A percentile compares a stretch with the other conserved stretches of the same genome.
Evolutionary conservation across 1,140 invertebrate genomes (phyloP).

Genomic region (Lordiphosa clarofinis): DNA sequence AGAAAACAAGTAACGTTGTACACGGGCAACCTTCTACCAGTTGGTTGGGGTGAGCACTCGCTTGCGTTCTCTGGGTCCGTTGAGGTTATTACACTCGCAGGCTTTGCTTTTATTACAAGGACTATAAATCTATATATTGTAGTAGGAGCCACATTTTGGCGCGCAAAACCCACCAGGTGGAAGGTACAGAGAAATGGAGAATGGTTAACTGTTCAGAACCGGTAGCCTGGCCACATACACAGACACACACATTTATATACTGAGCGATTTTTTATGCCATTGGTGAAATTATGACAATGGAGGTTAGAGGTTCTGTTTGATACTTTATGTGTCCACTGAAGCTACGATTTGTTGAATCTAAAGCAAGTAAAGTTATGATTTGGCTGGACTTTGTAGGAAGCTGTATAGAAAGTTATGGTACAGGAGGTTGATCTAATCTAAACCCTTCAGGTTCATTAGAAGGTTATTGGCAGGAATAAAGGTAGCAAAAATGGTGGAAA

Average conservation of each 20-base stretch:
- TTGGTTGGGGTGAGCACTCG: slow-evolving; percentile 12
- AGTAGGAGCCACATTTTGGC: slow-evolving; percentile 1
- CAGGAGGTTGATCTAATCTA: too few relatives aligned
- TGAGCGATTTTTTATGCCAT: background rate
- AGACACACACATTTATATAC: background rate
- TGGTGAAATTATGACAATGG: slow-evolving; percentile 11
- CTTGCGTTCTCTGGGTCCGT: slow-evolving; percentile 6
- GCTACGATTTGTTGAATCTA: too few relatives aligned
- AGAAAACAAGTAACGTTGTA: slow-evolving; percentile 43
- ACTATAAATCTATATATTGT: slow-evolving; percentile 24
- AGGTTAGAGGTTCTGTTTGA: background rate
- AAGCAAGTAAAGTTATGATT: too few relatives aligned
- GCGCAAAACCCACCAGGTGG: background rate
- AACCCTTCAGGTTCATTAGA: too few relatives aligned
- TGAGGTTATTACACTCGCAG: slow-evolving; percentile 23
- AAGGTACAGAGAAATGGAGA: slow-evolving; percentile 6
- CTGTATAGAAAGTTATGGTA: too few relatives aligned
- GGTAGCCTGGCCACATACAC: slow-evolving; percentile 3
- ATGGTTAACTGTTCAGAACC: slow-evolving; percentile 17
- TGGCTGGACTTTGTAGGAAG: too few relatives aligned
- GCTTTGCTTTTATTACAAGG: slow-evolving; percentile 30
- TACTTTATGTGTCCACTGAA: background rate
- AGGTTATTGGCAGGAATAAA: too few relatives aligned
- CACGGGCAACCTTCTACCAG: background rate
- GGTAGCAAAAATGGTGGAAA: too few relatives aligned